Conservation (phyloP, 2,888 invertebrate species). For the Drosophila stalkeri region DNA sequence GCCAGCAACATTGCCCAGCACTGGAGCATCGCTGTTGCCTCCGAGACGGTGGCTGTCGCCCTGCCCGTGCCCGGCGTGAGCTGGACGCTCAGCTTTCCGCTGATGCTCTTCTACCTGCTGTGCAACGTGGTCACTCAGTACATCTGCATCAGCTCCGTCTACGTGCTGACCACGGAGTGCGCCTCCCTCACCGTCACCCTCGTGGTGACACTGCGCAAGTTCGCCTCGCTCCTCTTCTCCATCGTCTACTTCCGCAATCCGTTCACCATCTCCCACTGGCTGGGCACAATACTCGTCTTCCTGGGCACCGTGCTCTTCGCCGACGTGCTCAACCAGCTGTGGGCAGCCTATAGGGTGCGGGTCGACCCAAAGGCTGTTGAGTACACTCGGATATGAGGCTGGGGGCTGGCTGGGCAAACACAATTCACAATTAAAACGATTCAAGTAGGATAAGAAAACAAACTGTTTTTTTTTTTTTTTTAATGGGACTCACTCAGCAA, state of each 20-base stretch:
- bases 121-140: conserved; percentile 96
- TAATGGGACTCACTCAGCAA: conserved; percentile 64
- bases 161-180: conserved; percentile 96
- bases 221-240: conserved; percentile 96
- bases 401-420: neutral
- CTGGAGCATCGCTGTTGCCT: conserved; percentile 89
- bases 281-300: conserved; percentile 96
- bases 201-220: conserved; percentile 97
- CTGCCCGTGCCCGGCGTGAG: conserved; percentile 85
- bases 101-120: conserved; percentile 91
- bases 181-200: conserved; percentile 97
- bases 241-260: conserved; percentile 96
- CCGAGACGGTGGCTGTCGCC: conserved; percentile 85
- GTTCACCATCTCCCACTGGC: conserved; percentile 96
- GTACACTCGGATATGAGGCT: conserved; percentile 40
- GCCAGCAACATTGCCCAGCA: conserved; percentile 92
- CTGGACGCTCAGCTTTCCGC: conserved; percentile 87
- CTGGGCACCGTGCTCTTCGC: conserved; percentile 96
- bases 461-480: conserved; percentile 46
- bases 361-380: conserved; percentile 23
- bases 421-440: conserved; percentile 10
- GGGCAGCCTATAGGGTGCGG: conserved; percentile 36
- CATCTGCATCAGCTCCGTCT: conserved; percentile 97
- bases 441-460: conserved; percentile 37
- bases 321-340: conserved; percentile 87